These are phyloP conservation scores for Lagorchestes hirsutus DNA, from an alignment of 2,797 vertebrate genomes.

Conservation along the genomic window DNA sequence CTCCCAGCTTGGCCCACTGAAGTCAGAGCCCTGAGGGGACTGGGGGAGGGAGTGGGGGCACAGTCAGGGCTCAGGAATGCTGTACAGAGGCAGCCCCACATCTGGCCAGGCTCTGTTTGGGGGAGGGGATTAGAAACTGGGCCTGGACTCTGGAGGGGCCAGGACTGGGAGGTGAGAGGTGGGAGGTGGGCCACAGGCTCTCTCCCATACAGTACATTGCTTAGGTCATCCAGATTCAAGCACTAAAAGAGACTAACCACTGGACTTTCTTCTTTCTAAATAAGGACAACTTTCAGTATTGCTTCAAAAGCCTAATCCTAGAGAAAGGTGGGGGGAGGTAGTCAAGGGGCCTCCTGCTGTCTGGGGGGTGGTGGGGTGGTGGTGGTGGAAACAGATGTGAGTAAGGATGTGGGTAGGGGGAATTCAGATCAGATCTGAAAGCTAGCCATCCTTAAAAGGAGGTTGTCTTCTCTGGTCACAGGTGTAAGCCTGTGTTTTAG, in stretches of 20 bases:
- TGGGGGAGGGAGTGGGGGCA: constrained; percentile 75
- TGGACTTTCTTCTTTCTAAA: neutral
- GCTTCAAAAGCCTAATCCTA: neutral
- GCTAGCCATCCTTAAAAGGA: neutral
- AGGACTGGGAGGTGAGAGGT: neutral
- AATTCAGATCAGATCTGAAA: neutral
- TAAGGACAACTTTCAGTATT: neutral
- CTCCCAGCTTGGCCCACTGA: neutral
- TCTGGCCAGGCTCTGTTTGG: neutral
- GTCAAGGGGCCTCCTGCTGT: neutral
- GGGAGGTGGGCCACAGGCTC: neutral
- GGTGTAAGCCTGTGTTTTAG: neutral
- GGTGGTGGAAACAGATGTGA: neutral
- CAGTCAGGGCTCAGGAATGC: constrained; percentile 69
- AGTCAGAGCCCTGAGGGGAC: neutral
- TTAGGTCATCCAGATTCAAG: neutral
- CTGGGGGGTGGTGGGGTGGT: neutral
- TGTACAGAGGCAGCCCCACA: constrained; percentile 9
- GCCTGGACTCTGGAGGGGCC: neutral
- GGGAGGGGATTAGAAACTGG: neutral
- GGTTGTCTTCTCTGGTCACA: neutral
- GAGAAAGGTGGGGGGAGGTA: neutral
- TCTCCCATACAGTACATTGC: neutral
- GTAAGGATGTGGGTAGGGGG: constrained; percentile 5
- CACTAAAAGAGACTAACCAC: neutral